Evolutionary conservation across 2,113 vertebrate genomes (phyloP).

Genomic region (Fulmarus glacialis): DNA sequence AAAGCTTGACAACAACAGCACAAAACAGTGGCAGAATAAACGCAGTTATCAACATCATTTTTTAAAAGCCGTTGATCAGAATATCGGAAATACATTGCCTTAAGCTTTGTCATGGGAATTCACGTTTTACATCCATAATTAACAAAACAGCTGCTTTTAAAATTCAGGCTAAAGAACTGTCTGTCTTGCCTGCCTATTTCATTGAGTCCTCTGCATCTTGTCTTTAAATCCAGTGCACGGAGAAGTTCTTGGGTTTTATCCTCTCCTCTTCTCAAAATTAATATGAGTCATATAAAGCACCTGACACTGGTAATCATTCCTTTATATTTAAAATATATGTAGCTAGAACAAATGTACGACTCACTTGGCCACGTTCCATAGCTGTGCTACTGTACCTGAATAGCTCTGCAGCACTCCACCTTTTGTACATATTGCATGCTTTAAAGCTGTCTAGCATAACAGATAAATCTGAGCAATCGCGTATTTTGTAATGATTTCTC

Average conservation of each 20-base stretch:
- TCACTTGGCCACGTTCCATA: neutral
- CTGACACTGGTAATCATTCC: neutral
- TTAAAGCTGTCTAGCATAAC: conserved; percentile 22
- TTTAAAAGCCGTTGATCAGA: neutral
- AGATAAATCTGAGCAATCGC: conserved; percentile 45
- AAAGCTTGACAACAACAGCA: neutral
- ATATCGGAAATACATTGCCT: neutral
- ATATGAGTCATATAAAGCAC: neutral
- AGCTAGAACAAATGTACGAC: conserved; percentile 12
- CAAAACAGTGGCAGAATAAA: neutral
- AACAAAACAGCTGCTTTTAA: neutral
- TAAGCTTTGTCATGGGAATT: neutral
- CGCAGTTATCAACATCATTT: neutral
- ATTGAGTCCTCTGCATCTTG: neutral
- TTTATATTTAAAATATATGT: conserved; percentile 43
- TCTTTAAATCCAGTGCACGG: neutral
- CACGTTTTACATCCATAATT: neutral
- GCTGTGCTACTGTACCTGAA: neutral
- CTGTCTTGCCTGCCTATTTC: neutral
- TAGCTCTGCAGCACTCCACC: neutral
- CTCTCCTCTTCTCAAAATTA: neutral
- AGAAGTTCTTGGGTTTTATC: neutral
- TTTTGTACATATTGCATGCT: neutral
- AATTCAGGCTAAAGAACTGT: neutral
- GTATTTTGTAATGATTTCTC: conserved; percentile 54